Percentiles rank a stretch among this genome's conserved stretches.
These are phyloP conservation scores for Pantherophis guttatus DNA, from an alignment of 2,113 vertebrate genomes.

Conservation along the genomic window DNA sequence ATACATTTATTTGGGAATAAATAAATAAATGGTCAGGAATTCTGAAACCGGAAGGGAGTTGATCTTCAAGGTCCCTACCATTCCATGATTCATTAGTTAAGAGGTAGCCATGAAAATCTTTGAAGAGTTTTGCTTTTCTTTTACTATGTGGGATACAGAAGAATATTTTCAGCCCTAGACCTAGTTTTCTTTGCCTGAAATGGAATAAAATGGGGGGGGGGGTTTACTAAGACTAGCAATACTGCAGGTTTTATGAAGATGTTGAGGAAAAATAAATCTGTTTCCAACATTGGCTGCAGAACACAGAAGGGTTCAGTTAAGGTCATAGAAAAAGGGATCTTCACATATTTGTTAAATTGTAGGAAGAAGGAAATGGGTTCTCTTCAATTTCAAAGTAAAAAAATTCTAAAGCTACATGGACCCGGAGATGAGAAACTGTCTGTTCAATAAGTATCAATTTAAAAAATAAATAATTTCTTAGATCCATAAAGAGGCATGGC, in stretches of 20 bases:
- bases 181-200: not conserved
- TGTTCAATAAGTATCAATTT: not conserved
- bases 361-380: not conserved
- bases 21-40: not conserved
- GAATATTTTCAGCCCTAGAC: not conserved
- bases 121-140: not conserved
- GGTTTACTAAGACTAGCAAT: not conserved
- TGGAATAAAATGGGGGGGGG: too few species aligned
- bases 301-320: not conserved
- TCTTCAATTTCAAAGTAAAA: not conserved
- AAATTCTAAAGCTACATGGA: not conserved
- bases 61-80: not conserved
- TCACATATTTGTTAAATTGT: not conserved
- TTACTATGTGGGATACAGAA: not conserved
- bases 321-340: not conserved
- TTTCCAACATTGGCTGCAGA: not conserved
- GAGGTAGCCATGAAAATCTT: not conserved
- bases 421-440: not conserved
- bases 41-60: not conserved
- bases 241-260: not conserved
- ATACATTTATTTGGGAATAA: not conserved
- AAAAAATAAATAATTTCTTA: not conserved
- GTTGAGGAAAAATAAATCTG: not conserved
- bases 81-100: not conserved
- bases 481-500: not conserved